phyloP scores from a whole-genome alignment of 2,113 vertebrate species.

The Pristiophorus japonicus region DNA sequence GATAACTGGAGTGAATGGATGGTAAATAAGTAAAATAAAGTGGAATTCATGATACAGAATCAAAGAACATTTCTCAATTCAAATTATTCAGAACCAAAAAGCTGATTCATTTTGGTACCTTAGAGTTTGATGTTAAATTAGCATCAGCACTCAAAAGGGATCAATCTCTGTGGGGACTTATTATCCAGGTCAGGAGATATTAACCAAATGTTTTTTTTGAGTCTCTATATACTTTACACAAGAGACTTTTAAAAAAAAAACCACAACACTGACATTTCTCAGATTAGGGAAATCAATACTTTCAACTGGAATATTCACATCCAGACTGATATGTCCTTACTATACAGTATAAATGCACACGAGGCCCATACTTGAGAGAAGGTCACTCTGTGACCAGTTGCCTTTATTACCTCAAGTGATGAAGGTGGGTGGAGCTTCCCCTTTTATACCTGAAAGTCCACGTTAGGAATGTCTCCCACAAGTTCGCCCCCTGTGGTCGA shows the following conservation, averaged over 20 bases:
- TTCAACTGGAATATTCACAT: background rate
- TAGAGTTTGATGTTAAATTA: background rate
- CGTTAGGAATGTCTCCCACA: too few relatives aligned
- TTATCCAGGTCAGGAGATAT: background rate
- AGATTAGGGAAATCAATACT: background rate
- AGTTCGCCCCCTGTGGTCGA: too few relatives aligned
- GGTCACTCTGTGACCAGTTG: too few relatives aligned
- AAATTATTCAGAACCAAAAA: background rate
- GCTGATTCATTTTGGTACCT: background rate
- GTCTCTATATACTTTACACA: background rate
- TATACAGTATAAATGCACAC: too few relatives aligned
- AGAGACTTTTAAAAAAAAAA: background rate
- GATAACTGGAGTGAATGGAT: background rate
- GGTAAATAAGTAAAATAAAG: background rate
- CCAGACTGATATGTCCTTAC: too few relatives aligned
- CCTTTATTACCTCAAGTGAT: too few relatives aligned
- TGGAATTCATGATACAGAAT: background rate
- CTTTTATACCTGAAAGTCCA: too few relatives aligned
- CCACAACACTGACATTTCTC: background rate
- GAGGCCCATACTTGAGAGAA: too few relatives aligned
- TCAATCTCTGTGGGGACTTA: too few relatives aligned
- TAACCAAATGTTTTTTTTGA: background rate
- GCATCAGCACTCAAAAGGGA: background rate
- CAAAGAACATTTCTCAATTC: background rate
- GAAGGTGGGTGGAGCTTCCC: too few relatives aligned